Conservation (phyloP, 2,888 invertebrate genomes). For the Hylaea fasciaria region DNA sequence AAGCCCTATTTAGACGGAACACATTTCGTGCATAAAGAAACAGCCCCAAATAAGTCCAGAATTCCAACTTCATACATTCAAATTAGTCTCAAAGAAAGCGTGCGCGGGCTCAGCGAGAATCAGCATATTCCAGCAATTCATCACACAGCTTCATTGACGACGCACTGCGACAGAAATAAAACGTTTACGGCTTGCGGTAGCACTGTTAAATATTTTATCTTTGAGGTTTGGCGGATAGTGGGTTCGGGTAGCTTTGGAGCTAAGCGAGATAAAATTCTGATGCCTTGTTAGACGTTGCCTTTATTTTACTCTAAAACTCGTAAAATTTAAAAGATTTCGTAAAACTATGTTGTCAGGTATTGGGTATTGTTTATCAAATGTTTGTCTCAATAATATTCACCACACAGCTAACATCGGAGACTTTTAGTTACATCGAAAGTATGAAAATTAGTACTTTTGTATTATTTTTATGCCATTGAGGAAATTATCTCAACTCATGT, state of each 20-base stretch:
- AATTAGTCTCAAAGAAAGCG: constrained; percentile 32
- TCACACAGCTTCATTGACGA: constrained; percentile 37
- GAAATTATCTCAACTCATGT: too few relatives aligned
- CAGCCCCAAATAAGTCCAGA: constrained; percentile 13
- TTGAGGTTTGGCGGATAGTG: constrained; percentile 17
- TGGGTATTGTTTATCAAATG: too few relatives aligned
- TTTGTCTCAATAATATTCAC: too few relatives aligned
- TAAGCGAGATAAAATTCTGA: background rate
- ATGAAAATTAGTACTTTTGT: too few relatives aligned
- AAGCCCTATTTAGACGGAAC: background rate
- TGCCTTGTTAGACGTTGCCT: too few relatives aligned
- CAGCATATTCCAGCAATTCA: constrained; percentile 34
- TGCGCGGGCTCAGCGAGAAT: constrained; percentile 18
- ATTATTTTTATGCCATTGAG: too few relatives aligned
- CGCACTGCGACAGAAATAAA: constrained; percentile 43
- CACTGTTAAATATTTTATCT: constrained; percentile 37
- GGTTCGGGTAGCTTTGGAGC: background rate
- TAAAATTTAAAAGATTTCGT: too few relatives aligned
- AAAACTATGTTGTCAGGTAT: too few relatives aligned
- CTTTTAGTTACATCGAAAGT: too few relatives aligned
- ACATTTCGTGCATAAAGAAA: constrained; percentile 10
- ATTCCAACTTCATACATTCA: constrained; percentile 29
- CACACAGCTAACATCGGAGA: too few relatives aligned
- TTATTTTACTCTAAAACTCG: too few relatives aligned
- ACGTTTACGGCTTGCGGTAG: constrained; percentile 32